Base-by-base conservation (phyloP, 1,140 invertebrate species). In the Drosophila dunni region DNA sequence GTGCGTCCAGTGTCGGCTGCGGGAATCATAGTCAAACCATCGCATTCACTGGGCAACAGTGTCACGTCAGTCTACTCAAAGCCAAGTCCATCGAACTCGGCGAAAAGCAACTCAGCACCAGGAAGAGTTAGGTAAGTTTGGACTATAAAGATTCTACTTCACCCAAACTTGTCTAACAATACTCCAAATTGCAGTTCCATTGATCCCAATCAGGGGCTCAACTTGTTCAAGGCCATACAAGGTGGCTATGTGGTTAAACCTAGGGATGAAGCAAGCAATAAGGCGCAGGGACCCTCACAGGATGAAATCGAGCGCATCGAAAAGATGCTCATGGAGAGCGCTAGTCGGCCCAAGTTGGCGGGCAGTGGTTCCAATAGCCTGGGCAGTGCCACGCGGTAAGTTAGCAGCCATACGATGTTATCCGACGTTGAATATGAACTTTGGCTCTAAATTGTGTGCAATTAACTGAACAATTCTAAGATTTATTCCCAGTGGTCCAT, bases 201-300 rank as follows among this genome's bases (percentile, higher is more conserved):
- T 83, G 92, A 92, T 74, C 92, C 92, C 5, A 91, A 85, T 74
- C 92, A 92, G 71, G 85, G 91, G 6, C 78, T 92, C 0, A 92
- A 92, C 75, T 67, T 92, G 1, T 92, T 90, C 56, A 94, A 95
- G 69, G 95, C 95, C 13, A 95, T 94, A 29, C 95, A 95, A 93
- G 96, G 96, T 7, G 94, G 96, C 68, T 97, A 96, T 92, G 95
- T 96, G 45, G 96, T 97, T 9, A 96, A 96, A 84, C 96, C 96
- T 15, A 95, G 96, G 91, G 96, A 96, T 82, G 96, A 96, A 79
- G 95, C 95, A 65, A 95, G 94, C 83, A 94, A 95, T 45, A 95
- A 95, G 92, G 95, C 94, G 4, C 94, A 95, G 82, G 94, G 94
- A 15, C 94, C 94, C 5, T 93, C 94, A 3, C 89, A 92, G 34